Evolutionary conservation across 2,888 invertebrate species (phyloP).

Genomic region (Perizoma flavofasciatum): DNA sequence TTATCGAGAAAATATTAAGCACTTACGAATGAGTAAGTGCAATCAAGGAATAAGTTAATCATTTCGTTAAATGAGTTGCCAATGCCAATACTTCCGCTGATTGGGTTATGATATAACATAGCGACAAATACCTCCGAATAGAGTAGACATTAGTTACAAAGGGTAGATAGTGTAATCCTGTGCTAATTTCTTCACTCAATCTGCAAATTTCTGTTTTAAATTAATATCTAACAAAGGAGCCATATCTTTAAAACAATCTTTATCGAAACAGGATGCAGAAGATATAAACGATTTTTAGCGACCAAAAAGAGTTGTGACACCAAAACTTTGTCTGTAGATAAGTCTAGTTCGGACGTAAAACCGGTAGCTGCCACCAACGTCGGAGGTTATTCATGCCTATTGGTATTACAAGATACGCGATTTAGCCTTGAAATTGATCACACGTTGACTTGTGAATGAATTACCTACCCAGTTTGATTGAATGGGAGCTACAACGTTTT

Average conservation of each 20-base stretch:
- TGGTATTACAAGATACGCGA: conserved; percentile 50
- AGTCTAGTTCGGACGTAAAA: conserved; percentile 64
- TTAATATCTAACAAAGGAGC: conserved; percentile 18
- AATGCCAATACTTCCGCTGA: conserved; percentile 49
- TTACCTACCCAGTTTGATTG: conserved; percentile 55
- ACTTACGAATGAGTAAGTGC: conserved; percentile 19
- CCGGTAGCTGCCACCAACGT: conserved; percentile 70
- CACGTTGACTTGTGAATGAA: conserved; percentile 64
- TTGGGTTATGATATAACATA: conserved; percentile 45
- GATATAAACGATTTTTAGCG: conserved; percentile 55
- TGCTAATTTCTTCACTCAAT: conserved; percentile 1
- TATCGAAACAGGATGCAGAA: conserved; percentile 53
- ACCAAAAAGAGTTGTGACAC: conserved; percentile 66
- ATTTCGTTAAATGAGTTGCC: conserved; percentile 54
- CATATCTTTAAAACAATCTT: conserved; percentile 31
- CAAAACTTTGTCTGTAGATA: conserved; percentile 58
- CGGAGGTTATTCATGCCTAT: conserved; percentile 49
- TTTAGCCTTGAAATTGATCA: conserved; percentile 62
- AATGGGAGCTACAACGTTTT: conserved; percentile 57
- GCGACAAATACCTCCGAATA: conserved; percentile 39
- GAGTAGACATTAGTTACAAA: conserved; percentile 34
- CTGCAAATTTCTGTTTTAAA: conserved; percentile 7
- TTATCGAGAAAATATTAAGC: conserved; percentile 33
- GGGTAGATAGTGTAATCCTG: conserved; percentile 45
- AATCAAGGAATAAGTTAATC: conserved; percentile 44